Conservation (phyloP, 2,797 vertebrate species). For the Anguilla anguilla region DNA sequence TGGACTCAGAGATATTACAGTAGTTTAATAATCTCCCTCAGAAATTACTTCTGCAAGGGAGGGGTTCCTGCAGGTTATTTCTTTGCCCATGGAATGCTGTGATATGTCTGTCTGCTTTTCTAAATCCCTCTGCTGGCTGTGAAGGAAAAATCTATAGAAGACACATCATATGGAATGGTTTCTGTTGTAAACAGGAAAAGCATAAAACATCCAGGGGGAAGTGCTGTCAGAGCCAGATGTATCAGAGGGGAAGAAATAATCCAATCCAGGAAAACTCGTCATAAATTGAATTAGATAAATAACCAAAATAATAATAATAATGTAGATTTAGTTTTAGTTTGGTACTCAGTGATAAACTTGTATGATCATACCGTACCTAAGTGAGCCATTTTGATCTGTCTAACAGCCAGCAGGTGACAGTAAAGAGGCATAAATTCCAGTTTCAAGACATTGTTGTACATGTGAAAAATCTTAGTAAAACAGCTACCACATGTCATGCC, state of each 20-base stretch:
- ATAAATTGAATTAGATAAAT: not conserved
- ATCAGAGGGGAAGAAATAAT: not conserved
- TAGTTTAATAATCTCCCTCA: slow-evolving; percentile 7
- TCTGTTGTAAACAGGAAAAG: not conserved
- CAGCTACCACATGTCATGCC: not conserved
- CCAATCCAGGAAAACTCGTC: not conserved
- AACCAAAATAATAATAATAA: not conserved
- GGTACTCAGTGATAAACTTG: not conserved
- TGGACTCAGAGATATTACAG: not conserved
- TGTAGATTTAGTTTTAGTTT: not conserved
- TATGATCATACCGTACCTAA: not conserved
- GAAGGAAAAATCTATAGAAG: not conserved
- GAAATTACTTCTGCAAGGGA: not conserved
- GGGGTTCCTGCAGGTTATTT: not conserved
- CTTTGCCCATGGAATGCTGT: not conserved
- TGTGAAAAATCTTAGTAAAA: not conserved
- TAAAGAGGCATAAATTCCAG: slow-evolving; percentile 7
- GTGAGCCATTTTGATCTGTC: not conserved
- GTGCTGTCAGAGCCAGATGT: not conserved
- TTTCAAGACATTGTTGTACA: no score
- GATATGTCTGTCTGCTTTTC: not conserved
- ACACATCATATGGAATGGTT: not conserved
- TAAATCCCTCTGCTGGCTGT: not conserved
- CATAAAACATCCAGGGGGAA: not conserved
- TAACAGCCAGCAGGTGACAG: slow-evolving; percentile 21